Evolutionary conservation across 1,140 invertebrate genomes (phyloP), one percentile per base, ranked within the genome.

Genomic region (Drosophila funebris): DNA sequence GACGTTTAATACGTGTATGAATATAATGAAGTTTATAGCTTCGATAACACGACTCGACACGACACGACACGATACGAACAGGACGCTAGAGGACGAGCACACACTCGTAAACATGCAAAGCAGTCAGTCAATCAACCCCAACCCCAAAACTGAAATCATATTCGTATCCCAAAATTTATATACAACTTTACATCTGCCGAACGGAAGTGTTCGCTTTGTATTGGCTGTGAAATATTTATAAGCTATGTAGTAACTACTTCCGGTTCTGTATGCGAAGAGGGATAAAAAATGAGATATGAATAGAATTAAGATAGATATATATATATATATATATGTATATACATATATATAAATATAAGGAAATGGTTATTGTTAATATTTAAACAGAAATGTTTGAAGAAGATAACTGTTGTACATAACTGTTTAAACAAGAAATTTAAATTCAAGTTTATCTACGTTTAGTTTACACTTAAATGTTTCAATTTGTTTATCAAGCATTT

Each of bases 11-110:
- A 73, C 6, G 46, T 50, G 46, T 76, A 76, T 71, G 71, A 82
- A 73, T 82, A 83, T 88, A 85, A 88, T 88, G 76, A 88, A 88
- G 83, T 77, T 78, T 63, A 73, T 76, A 69, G 53, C 73, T 62
- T 69, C 46, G 60, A 54, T 41, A 58, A 70, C n/a, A 56, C 13
- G 27, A n/a, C 31, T 5, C 46, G 8, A 56, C 39, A 3, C 13
- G 22, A 70, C n/a, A 61, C 13, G 27, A n/a, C 29, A 7, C 46
- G 8, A 56, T 31, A 3, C 13, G n/a, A 53, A 18, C 24, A 31
- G 58, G 31, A 50, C 6, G 8, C 11, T 48, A 41, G 11, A 43
- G n/a, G 13, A 7, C 46, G 5, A 13, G 37, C 27, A 54, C 61
- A 43, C n/a, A 22, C 33, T 16, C n/a, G 11, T 53, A 22, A 37